Evolutionary conservation across 2,888 invertebrate genomes (phyloP).

Genomic region (Epinotia demarniana): DNA sequence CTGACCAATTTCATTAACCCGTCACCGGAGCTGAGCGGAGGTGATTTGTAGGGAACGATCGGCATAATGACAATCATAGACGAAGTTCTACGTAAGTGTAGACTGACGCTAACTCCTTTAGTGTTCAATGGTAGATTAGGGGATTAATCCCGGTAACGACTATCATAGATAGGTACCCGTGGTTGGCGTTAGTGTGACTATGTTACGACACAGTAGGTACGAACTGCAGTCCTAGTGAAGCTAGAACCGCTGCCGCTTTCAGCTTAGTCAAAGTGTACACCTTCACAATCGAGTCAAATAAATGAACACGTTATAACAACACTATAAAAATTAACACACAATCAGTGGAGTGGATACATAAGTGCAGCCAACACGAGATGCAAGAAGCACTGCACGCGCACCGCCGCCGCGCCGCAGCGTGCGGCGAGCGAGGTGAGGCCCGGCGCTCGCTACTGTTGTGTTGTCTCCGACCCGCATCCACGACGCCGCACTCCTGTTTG

Average conservation of each 20-base stretch:
- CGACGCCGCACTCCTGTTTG: slow-evolving; percentile 68
- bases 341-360: slow-evolving; percentile 24
- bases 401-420: slow-evolving; percentile 45
- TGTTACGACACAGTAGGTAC: slow-evolving; percentile 55
- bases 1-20: slow-evolving; percentile 78
- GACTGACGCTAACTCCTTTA: slow-evolving; percentile 66
- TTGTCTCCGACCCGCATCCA: slow-evolving; percentile 50
- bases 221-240: slow-evolving; percentile 65
- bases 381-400: slow-evolving; percentile 43
- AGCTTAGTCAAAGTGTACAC: slow-evolving; percentile 68
- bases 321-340: slow-evolving; percentile 44
- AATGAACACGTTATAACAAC: slow-evolving; percentile 56
- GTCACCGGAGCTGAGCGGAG: slow-evolving; percentile 69
- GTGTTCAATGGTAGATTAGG: slow-evolving; percentile 79
- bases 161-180: slow-evolving; percentile 68
- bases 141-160: slow-evolving; percentile 67
- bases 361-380: slow-evolving; percentile 36
- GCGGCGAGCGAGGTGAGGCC: slow-evolving; percentile 46
- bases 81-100: slow-evolving; percentile 78
- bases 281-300: slow-evolving; percentile 54
- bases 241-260: slow-evolving; percentile 74
- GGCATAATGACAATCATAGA: slow-evolving; percentile 70
- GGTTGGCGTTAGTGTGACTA: slow-evolving; percentile 64
- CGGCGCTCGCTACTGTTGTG: slow-evolving; percentile 47
- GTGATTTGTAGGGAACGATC: slow-evolving; percentile 71